Conservation (phyloP, 2,888 invertebrate genomes). For the Epiblema foenella region DNA sequence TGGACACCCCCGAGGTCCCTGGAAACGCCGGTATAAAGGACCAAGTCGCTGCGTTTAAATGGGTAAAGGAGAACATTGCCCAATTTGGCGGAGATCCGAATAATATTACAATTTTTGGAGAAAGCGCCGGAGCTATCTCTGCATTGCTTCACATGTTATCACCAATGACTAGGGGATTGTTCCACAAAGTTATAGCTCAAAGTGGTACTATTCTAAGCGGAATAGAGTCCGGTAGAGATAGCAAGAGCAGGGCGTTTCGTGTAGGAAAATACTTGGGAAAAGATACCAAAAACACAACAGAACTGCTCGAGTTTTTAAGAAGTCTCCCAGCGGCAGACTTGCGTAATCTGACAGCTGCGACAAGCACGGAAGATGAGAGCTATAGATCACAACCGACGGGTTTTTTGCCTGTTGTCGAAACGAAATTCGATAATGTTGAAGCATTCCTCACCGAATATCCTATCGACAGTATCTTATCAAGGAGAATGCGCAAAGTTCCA, state of each 20-base stretch:
- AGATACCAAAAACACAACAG: slow-evolving; percentile 47
- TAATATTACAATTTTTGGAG: slow-evolving; percentile 55
- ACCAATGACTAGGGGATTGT: slow-evolving; percentile 54
- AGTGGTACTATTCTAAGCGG: slow-evolving; percentile 50
- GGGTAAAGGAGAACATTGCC: slow-evolving; percentile 48
- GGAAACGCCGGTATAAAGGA: slow-evolving; percentile 55
- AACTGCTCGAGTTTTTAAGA: slow-evolving; percentile 48
- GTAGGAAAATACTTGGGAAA: slow-evolving; percentile 50
- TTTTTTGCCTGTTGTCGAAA: slow-evolving; percentile 50
- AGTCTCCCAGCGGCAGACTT: slow-evolving; percentile 47
- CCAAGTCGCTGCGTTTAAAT: slow-evolving; percentile 49
- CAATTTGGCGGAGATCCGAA: slow-evolving; percentile 49
- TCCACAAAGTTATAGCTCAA: slow-evolving; percentile 53
- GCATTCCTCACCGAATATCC: slow-evolving; percentile 47
- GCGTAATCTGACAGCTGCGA: slow-evolving; percentile 42
- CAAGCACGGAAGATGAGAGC: slow-evolving; percentile 46
- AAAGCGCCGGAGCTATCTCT: slow-evolving; percentile 56
- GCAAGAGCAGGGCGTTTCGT: slow-evolving; percentile 47
- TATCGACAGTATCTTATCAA: slow-evolving; percentile 41
- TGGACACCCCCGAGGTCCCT: slow-evolving; percentile 49
- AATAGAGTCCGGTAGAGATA: slow-evolving; percentile 46
- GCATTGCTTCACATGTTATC: slow-evolving; percentile 57
- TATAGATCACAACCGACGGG: slow-evolving; percentile 45
- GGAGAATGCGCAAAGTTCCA: slow-evolving; percentile 45
- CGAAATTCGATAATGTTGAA: slow-evolving; percentile 45